Percentiles rank a stretch among this genome's conserved stretches.
Evolutionary conservation across 2,888 invertebrate species (phyloP).

Genomic region (Cheilosia soror): DNA sequence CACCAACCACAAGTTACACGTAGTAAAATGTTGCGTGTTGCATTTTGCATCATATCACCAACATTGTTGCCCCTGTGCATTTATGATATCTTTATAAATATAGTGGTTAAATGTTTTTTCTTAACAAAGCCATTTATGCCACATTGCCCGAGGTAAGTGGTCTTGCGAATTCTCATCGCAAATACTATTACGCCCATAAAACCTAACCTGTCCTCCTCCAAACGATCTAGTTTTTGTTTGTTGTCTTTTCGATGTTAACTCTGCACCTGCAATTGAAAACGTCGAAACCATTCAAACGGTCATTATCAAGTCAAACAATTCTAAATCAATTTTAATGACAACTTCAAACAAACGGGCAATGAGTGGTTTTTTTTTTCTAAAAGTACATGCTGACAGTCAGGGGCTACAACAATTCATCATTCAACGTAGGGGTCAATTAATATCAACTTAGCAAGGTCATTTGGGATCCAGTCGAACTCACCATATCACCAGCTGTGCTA

Average conservation of each 20-base stretch:
- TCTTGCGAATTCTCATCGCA: too few species aligned
- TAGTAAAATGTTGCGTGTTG: too few species aligned
- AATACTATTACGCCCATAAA: too few species aligned
- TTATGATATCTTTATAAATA: too few species aligned
- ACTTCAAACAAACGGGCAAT: conserved; percentile 12
- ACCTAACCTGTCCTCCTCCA: not conserved
- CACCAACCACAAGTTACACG: too few species aligned
- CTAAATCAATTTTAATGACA: conserved; percentile 67
- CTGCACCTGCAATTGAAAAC: not conserved
- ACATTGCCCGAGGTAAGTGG: too few species aligned
- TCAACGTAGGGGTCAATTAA: conserved; percentile 70
- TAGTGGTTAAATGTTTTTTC: too few species aligned
- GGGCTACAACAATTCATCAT: conserved; percentile 57
- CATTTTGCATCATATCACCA: too few species aligned
- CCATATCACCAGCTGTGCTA: conserved; percentile 65
- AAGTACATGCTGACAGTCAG: conserved; percentile 30
- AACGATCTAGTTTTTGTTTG: too few species aligned
- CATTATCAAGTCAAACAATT: conserved; percentile 70
- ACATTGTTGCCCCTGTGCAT: too few species aligned
- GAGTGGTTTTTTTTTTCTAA: conserved; percentile 14
- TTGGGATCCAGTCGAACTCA: conserved; percentile 38
- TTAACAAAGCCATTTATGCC: too few species aligned
- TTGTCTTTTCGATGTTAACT: too few species aligned
- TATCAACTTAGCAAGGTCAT: conserved; percentile 64
- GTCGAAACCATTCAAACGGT: not conserved